A percentile compares a stretch with the other conserved stretches of the same genome.
phyloP scores from a whole-genome alignment of 2,888 invertebrate species.

The Dione juno region DNA sequence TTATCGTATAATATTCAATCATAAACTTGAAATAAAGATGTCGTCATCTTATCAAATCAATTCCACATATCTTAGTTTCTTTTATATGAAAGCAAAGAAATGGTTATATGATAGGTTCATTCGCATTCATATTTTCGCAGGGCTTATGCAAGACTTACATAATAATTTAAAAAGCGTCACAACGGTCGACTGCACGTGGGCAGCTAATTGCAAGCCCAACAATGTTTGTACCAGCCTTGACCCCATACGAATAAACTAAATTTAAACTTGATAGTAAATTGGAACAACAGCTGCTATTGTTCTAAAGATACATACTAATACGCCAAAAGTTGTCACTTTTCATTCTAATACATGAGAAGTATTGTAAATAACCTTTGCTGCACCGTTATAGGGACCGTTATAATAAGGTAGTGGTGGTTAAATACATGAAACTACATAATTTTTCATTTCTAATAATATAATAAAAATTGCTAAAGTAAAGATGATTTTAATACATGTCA shows the following conservation, averaged over 20 bases:
- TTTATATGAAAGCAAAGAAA: background rate
- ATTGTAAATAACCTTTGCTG: background rate
- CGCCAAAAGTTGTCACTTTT: background rate
- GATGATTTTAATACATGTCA: background rate
- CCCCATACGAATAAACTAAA: slow-evolving; percentile 4
- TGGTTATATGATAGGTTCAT: background rate
- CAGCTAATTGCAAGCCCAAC: slow-evolving; percentile 11
- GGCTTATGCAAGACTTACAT: slow-evolving; percentile 10
- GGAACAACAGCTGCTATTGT: background rate
- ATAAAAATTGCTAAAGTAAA: background rate
- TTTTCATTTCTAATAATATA: too few species aligned
- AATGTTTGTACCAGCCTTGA: slow-evolving; percentile 13
- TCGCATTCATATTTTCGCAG: background rate
- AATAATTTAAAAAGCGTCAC: slow-evolving; percentile 22
- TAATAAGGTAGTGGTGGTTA: too few species aligned
- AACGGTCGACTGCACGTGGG: slow-evolving; percentile 9
- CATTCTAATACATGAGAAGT: background rate
- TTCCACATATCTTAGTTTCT: background rate
- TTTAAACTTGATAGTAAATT: slow-evolving; percentile 3
- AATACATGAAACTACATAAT: too few species aligned
- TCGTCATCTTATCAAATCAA: background rate
- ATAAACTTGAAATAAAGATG: background rate
- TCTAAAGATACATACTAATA: background rate
- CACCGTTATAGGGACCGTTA: too few species aligned
- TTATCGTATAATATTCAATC: background rate